Base-by-base conservation (phyloP, 2,797 vertebrate genomes). In the Anabacerthia variegaticeps region DNA sequence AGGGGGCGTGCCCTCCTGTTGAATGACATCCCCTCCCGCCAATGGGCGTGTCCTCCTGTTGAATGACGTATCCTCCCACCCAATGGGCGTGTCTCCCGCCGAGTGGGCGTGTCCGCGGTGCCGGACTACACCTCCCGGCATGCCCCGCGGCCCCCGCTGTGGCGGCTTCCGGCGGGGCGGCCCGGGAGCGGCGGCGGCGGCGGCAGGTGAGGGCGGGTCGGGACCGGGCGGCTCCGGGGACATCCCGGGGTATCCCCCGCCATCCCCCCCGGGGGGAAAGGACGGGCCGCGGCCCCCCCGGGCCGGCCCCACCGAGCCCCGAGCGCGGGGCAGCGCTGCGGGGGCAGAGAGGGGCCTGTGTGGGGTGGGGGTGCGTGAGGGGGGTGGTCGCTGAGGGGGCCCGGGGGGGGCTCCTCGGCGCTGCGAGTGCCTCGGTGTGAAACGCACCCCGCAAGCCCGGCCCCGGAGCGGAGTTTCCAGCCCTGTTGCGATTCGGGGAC, bases 371-470 rank as follows among this genome's bases (percentile, higher is more conserved):
- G 39, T 12, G 21, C 22, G 11, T 23, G 46, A 48, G 39, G 28
- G 23, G 52, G 19, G 48, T 26, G 48, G 48, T 56, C 43, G 1
- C 28, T 3, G 20, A 6, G 44, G 30, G 69, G 6, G 10, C 24
- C 34, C 36, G 36, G 28, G 9, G 41, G 34, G 14, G 49, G 27
- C 23, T 1, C 8, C 20, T 26, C 37, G 59, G 59, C 27, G 30
- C 30, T n/a, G 13, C 10, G 54, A 22, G 32, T 10, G 16, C 28
- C 11, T 30, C 51, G 10, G 17, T 52, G 51, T 52, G 51, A 30
- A 9, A 14, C 39, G 2, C 39, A 1, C 8, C 16, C 34, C 32
- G 8, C 3, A 2, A 24, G 1, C 41, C 41, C 5, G 75, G 32
- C 37, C 27, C 28, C 43, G 18, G 5, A 43, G 32, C 28, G 32